Percentiles rank a stretch among this genome's conserved stretches.
Conservation (phyloP, 2,113 vertebrate species). For the Rhinoderma darwinii region DNA sequence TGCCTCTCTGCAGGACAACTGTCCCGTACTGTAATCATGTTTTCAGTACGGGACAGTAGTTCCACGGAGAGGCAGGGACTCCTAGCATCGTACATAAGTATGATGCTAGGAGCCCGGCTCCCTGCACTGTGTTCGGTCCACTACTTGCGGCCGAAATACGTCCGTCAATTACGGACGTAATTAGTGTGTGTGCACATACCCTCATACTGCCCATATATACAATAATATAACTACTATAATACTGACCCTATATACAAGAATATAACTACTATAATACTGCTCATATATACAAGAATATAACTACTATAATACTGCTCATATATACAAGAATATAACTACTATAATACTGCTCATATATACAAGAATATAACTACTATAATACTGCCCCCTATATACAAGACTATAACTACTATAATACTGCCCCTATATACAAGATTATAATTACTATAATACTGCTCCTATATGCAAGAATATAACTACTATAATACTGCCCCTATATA, state of each 20-base stretch:
- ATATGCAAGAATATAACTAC: slow-evolving; percentile 10
- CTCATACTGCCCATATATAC: neutral
- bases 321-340: neutral
- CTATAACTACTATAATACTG: slow-evolving; percentile 7
- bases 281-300: neutral
- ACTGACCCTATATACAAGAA: too few species aligned
- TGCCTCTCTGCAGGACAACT: too few species aligned
- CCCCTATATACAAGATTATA: neutral
- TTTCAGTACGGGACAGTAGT: too few species aligned
- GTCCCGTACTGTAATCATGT: too few species aligned
- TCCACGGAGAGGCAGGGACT: too few species aligned
- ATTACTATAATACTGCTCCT: slow-evolving; percentile 5
- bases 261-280: neutral
- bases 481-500: neutral
- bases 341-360: neutral
- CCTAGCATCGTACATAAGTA: too few species aligned
- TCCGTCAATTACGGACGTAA: too few species aligned
- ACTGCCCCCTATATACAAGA: neutral
- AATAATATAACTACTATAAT: neutral
- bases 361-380: slow-evolving; percentile 4
- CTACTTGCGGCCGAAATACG: too few species aligned
- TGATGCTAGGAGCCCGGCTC: too few species aligned
- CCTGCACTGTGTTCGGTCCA: too few species aligned
- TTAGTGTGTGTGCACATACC: too few species aligned
- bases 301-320: neutral